These are phyloP conservation scores for Cliona cf. orientalis DNA, from an alignment of 37 sponge, comb jelly and placozoan species.

Conservation along the genomic window DNA sequence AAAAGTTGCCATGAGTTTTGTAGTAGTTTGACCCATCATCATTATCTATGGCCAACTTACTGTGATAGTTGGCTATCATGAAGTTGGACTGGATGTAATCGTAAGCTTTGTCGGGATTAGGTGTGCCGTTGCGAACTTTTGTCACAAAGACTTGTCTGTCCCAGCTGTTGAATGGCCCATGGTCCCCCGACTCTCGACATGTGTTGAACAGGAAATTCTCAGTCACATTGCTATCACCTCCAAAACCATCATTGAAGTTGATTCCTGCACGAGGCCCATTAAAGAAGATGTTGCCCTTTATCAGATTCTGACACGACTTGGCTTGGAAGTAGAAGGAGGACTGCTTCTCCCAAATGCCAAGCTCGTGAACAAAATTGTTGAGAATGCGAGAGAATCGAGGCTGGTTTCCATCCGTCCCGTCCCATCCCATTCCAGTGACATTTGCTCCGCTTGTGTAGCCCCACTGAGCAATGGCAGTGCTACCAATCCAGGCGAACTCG, in stretches of 20 bases:
- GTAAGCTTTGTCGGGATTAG: constrained; percentile 34
- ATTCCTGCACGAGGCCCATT: constrained; percentile 86
- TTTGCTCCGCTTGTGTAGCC: constrained; percentile 58
- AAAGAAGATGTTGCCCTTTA: constrained; percentile 77
- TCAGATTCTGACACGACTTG: constrained; percentile 54
- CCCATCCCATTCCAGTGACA: constrained; percentile 41
- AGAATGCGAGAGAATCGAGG: constrained; percentile 57
- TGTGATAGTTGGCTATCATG: constrained; percentile 68
- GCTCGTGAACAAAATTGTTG: constrained; percentile 71
- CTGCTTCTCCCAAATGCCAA: constrained; percentile 75
- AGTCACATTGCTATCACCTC: constrained; percentile 55
- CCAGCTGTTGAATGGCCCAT: constrained; percentile 83
- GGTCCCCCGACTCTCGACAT: constrained; percentile 74
- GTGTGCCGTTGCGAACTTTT: constrained; percentile 35
- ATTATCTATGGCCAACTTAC: constrained; percentile 65
- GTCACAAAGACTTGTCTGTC: constrained; percentile 72
- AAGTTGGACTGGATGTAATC: constrained; percentile 56
- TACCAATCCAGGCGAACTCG: constrained; percentile 68
- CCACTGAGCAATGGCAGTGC: constrained; percentile 70
- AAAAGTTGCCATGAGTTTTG: constrained; percentile 61
- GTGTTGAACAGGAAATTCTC: constrained; percentile 75
- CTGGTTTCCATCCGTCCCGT: constrained; percentile 72
- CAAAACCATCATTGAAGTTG: constrained; percentile 89
- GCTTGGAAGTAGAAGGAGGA: constrained; percentile 67
- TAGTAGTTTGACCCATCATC: constrained; percentile 82